Conservation (phyloP, 2,797 vertebrate species). For the Cyclopterus lumpus region DNA sequence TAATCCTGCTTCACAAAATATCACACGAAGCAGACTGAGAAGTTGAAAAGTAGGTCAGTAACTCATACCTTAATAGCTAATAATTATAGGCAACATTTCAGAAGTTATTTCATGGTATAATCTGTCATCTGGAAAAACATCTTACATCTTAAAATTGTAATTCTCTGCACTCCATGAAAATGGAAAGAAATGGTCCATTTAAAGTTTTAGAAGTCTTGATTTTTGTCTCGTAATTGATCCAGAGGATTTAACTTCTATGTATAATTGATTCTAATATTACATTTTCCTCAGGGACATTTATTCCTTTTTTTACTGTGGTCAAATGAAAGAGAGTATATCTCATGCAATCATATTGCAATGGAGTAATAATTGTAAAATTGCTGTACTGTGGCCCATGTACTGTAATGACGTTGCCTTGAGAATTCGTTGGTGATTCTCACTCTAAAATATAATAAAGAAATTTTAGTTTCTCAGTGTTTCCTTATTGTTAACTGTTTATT, state of each 20-base stretch:
- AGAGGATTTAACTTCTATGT: slow-evolving; percentile 45
- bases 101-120: slow-evolving; percentile 30
- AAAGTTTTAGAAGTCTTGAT: slow-evolving; percentile 49
- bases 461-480: slow-evolving; percentile 7
- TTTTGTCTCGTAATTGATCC: slow-evolving; percentile 56
- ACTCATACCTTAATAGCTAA: slow-evolving; percentile 37
- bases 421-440: slow-evolving; percentile 6
- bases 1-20: slow-evolving; percentile 9
- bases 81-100: slow-evolving; percentile 47
- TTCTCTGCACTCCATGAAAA: slow-evolving; percentile 39
- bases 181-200: slow-evolving; percentile 41
- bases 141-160: slow-evolving; percentile 54
- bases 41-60: slow-evolving; percentile 13
- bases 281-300: slow-evolving; percentile 49
- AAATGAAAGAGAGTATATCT: slow-evolving; percentile 43
- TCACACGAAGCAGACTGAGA: not conserved
- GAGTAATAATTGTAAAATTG: slow-evolving; percentile 27
- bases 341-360: slow-evolving; percentile 20
- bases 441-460: not conserved
- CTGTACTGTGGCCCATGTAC: slow-evolving; percentile 10
- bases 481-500: slow-evolving; percentile 5
- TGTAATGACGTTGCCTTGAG: not conserved
- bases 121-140: slow-evolving; percentile 41
- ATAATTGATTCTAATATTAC: slow-evolving; percentile 63
- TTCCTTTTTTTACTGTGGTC: slow-evolving; percentile 26